Base-by-base conservation (phyloP, 2,888 invertebrate species). In the Pemphredon lugubris region DNA sequence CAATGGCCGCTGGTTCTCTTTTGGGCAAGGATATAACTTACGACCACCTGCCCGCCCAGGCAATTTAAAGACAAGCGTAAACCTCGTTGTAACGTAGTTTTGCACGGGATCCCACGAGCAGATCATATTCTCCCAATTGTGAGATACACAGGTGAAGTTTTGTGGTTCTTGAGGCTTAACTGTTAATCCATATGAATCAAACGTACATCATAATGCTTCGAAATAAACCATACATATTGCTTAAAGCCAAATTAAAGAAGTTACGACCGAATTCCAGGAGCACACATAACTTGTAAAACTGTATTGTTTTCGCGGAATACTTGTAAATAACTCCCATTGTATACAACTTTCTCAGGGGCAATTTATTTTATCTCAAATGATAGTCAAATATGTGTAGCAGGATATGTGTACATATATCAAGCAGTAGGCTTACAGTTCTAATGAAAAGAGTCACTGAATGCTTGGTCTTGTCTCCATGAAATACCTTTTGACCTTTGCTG, bases 131-230 rank as follows among this genome's bases (percentile, higher is more conserved):
- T 94, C 92, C 90, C 95, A 94, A 87, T 96, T 95, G 74, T 92
- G 90, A 9, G 95, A 94, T 50, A 93, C 90, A 85, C 97, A 97
- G 21, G 90, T 90, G 83, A 97, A 96, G 86, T 95, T 93, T 6
- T 90, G 89, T 1, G 96, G 94, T 77, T 91, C 88, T 66, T 91
- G 86, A 0, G 96, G 96, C 58, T 92, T 90, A 39, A 88, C 93
- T 93, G 85, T 48, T 60, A 73, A 72, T 32, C 21, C 20, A 50
- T 26, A 60, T 30, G 9, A 20, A 30, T 42, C 16, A 30, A 50
- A 51, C 14, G 7, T 7, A 32, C 16, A 42, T 32, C 21, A n/a
- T 37, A 37, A 47, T 30, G 30, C 11, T 11, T 39, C 13, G 4
- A 13, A 51, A 34, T 9, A 7, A 3, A 45, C 16, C n/a, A n/a